These are phyloP conservation scores for Bombus affinis DNA, from an alignment of 1,140 invertebrate species.

Conservation along the genomic window DNA sequence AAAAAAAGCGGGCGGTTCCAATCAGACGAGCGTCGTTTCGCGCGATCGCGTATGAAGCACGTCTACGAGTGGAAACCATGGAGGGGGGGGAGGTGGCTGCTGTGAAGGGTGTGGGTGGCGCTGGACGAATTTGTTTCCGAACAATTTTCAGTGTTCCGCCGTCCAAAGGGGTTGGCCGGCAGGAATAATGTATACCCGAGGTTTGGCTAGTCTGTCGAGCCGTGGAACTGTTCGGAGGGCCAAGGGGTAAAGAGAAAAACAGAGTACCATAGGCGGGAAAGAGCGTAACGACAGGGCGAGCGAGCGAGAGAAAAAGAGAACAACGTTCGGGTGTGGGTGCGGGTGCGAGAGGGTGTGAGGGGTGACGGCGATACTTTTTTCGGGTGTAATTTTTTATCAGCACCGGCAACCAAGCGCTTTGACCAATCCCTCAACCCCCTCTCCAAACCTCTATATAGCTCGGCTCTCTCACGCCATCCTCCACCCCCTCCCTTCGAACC, in stretches of 20 bases:
- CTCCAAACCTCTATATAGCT: slow-evolving; percentile 42
- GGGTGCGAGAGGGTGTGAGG: slow-evolving; percentile 48
- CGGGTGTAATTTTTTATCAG: slow-evolving; percentile 80
- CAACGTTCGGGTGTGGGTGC: slow-evolving; percentile 30
- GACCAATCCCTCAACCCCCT: slow-evolving; percentile 75
- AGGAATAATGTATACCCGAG: slow-evolving; percentile 75
- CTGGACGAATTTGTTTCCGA: slow-evolving; percentile 70
- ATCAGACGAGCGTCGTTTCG: slow-evolving; percentile 44
- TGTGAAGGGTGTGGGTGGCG: background rate
- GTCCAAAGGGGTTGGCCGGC: slow-evolving; percentile 69
- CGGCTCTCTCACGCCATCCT: slow-evolving; percentile 38
- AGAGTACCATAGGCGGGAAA: background rate
- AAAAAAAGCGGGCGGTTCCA: slow-evolving; percentile 24
- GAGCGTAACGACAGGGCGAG: slow-evolving; percentile 9
- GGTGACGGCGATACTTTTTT: slow-evolving; percentile 77
- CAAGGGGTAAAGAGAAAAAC: background rate
- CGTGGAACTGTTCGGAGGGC: slow-evolving; percentile 40
- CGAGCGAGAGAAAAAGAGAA: slow-evolving; percentile 12
- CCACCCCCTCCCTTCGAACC: slow-evolving; percentile 26
- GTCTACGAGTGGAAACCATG: slow-evolving; percentile 7
- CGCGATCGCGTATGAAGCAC: slow-evolving; percentile 29
- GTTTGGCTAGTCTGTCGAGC: slow-evolving; percentile 67
- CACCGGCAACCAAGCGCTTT: slow-evolving; percentile 74
- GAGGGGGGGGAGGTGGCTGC: background rate
- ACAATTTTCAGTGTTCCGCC: slow-evolving; percentile 71